Percentiles rank a stretch among this genome's conserved stretches.
Evolutionary conservation across 2,888 invertebrate genomes (phyloP).

Genomic region (Girardia tigrina): DNA sequence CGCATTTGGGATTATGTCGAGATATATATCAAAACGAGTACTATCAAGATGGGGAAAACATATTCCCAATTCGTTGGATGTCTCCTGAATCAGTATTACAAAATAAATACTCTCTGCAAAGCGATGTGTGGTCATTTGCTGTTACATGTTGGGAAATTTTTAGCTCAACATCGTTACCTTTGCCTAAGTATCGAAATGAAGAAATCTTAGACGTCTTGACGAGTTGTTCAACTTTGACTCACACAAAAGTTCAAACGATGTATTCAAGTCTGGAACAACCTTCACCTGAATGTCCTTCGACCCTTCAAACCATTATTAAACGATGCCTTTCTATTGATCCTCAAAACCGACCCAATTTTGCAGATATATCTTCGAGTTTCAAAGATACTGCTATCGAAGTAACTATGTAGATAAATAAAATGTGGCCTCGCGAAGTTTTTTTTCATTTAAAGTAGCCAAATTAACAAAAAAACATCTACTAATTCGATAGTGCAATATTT

Average conservation of each 20-base stretch:
- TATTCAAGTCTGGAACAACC: background rate
- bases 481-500: background rate
- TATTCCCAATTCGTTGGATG: constrained; percentile 90
- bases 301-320: background rate
- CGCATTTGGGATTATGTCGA: constrained; percentile 63
- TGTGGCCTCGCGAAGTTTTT: background rate
- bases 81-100: constrained; percentile 81
- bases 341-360: constrained; percentile 27
- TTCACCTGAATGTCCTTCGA: constrained; percentile 19
- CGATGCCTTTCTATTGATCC: constrained; percentile 28
- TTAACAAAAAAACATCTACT: background rate
- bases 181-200: background rate
- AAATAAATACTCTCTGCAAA: constrained; percentile 80
- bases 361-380: constrained; percentile 27
- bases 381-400: constrained; percentile 9
- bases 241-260: constrained; percentile 24
- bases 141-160: constrained; percentile 87
- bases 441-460: background rate
- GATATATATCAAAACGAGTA: constrained; percentile 81
- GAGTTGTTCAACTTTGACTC: background rate
- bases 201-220: constrained; percentile 16
- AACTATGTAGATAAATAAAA: background rate
- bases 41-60: constrained; percentile 60
- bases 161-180: constrained; percentile 58
- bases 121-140: constrained; percentile 86